Evolutionary conservation across 2,888 invertebrate species (phyloP).

Genomic region (Rhingia rostrata): DNA sequence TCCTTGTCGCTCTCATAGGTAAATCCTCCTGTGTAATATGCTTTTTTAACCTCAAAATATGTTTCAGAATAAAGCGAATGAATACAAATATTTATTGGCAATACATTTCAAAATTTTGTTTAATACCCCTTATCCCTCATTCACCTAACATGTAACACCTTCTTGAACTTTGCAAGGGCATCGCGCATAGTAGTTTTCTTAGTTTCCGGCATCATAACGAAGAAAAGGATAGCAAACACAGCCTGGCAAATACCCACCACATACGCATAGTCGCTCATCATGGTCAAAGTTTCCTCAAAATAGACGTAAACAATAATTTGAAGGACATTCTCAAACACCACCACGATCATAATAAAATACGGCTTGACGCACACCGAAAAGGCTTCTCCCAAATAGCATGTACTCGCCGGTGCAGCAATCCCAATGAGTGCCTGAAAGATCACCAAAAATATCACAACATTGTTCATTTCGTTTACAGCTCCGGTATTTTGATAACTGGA

Average conservation of each 20-base stretch:
- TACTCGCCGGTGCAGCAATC: conserved; percentile 75
- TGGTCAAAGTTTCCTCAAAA: neutral
- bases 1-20: too few relatives aligned
- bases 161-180: conserved; percentile 76
- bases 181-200: conserved; percentile 76
- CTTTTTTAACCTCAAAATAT: too few relatives aligned
- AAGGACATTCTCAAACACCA: conserved; percentile 78
- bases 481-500: conserved; percentile 34
- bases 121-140: too few relatives aligned
- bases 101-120: too few relatives aligned
- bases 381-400: conserved; percentile 79
- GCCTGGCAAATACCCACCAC: conserved; percentile 72
- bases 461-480: neutral
- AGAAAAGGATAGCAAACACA: conserved; percentile 72
- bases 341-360: conserved; percentile 75
- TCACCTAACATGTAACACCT: neutral
- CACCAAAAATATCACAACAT: conserved; percentile 3
- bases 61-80: too few relatives aligned
- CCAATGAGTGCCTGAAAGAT: conserved; percentile 78
- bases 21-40: too few relatives aligned
- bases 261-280: conserved; percentile 74
- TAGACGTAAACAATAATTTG: conserved; percentile 42
- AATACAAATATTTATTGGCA: too few relatives aligned
- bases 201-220: conserved; percentile 79
- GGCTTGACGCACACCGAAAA: conserved; percentile 78